Evolutionary conservation across 2,797 vertebrate species (phyloP).

Genomic region (Alectoris magna): DNA sequence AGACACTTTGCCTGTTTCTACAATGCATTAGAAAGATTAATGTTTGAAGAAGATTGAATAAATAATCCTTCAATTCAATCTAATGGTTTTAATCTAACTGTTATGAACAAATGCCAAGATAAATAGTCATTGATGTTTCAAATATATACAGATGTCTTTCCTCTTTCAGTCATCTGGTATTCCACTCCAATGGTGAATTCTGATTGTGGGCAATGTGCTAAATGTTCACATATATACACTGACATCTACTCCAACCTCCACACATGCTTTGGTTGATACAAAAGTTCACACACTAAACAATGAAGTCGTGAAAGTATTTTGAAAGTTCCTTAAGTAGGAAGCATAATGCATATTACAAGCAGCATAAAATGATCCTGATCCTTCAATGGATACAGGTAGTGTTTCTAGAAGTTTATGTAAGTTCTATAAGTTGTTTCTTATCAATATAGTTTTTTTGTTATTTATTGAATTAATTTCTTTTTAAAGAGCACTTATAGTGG

Average conservation of each 20-base stretch:
- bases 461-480: neutral
- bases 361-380: neutral
- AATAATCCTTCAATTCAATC: neutral
- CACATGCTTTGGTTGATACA: neutral
- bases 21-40: neutral
- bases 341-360: neutral
- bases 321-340: neutral
- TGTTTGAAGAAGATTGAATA: slow-evolving; percentile 15
- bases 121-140: slow-evolving; percentile 38
- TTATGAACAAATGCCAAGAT: slow-evolving; percentile 1
- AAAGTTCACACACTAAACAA: neutral
- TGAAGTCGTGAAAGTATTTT: neutral
- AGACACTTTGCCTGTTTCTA: neutral
- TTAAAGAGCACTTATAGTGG: neutral
- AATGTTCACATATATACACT: slow-evolving; percentile 17
- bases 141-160: slow-evolving; percentile 42
- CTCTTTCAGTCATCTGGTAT: slow-evolving; percentile 28
- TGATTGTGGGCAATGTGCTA: slow-evolving; percentile 24
- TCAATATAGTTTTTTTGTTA: neutral
- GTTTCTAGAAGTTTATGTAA: neutral
- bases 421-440: neutral
- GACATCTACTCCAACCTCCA: neutral
- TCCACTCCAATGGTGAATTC: neutral
- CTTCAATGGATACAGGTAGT: neutral
- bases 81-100: neutral